Evolutionary conservation across 1,140 invertebrate species (phyloP).

Genomic region (Sitodiplosis mosellana): DNA sequence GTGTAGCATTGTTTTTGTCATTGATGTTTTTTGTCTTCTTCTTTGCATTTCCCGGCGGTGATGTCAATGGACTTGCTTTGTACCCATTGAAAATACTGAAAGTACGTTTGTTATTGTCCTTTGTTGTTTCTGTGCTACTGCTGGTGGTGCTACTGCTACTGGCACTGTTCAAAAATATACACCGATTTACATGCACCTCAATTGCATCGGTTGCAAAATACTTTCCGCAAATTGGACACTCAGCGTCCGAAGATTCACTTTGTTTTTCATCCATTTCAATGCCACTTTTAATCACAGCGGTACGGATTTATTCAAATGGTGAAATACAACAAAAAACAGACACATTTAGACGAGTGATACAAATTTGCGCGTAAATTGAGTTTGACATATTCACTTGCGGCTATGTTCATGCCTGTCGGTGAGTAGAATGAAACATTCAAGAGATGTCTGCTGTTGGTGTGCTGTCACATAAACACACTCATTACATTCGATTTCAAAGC

Average conservation of each 20-base stretch:
- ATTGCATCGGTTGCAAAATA: slow-evolving; percentile 29
- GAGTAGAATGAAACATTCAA: too few relatives aligned
- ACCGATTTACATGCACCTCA: slow-evolving; percentile 44
- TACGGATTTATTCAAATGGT: too few relatives aligned
- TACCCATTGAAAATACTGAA: slow-evolving; percentile 13
- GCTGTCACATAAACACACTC: too few relatives aligned
- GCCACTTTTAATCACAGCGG: too few relatives aligned
- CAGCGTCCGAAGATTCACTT: slow-evolving; percentile 5
- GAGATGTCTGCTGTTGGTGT: too few relatives aligned
- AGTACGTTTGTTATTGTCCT: slow-evolving; percentile 17
- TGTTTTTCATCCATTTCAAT: not conserved
- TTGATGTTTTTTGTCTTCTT: slow-evolving; percentile 10
- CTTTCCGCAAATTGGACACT: slow-evolving; percentile 37
- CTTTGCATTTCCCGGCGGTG: slow-evolving; percentile 3
- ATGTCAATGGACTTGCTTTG: slow-evolving; percentile 12
- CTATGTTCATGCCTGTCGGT: too few relatives aligned
- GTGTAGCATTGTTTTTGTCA: slow-evolving; percentile 6
- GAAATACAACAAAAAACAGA: too few relatives aligned
- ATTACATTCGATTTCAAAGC: too few relatives aligned
- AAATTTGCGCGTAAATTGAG: not conserved
- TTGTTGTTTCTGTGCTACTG: slow-evolving; percentile 15
- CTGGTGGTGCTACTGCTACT: too few relatives aligned
- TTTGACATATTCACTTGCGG: too few relatives aligned
- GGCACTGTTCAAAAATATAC: slow-evolving; percentile 47
- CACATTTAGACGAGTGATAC: too few relatives aligned